These are phyloP conservation scores for Drosophila persimilis DNA, from an alignment of 1,140 invertebrate genomes.

Conservation along the genomic window DNA sequence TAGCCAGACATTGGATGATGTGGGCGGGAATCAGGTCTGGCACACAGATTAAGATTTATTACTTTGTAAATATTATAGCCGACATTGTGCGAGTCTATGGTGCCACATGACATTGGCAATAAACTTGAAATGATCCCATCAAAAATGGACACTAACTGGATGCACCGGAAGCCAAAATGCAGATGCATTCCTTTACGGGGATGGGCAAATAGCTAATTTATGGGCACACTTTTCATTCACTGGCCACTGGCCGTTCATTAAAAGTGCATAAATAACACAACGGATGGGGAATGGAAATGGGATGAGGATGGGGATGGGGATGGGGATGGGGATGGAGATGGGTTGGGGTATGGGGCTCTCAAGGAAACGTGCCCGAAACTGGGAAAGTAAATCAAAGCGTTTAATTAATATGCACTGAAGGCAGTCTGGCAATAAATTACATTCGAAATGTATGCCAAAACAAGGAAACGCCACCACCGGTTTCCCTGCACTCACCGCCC, in stretches of 20 bases:
- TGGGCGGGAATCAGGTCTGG: neutral
- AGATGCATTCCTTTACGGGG: neutral
- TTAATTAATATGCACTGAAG: slow-evolving; percentile 49
- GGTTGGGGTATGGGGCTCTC: no score
- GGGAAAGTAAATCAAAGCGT: slow-evolving; percentile 44
- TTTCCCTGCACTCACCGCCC: neutral
- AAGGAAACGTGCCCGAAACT: neutral
- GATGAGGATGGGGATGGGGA: neutral
- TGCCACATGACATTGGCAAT: slow-evolving; percentile 41
- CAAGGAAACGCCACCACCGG: slow-evolving; percentile 13
- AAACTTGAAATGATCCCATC: slow-evolving; percentile 25
- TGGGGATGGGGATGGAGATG: neutral
- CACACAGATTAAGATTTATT: slow-evolving; percentile 17
- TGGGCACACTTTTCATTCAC: no score
- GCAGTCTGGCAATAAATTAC: slow-evolving; percentile 29
- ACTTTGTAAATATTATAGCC: slow-evolving; percentile 13
- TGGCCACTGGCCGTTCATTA: slow-evolving; percentile 38
- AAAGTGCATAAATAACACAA: slow-evolving; percentile 57
- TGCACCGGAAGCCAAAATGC: slow-evolving; percentile 1
- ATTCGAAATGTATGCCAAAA: slow-evolving; percentile 46
- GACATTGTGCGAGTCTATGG: slow-evolving; percentile 23
- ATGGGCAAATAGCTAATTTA: slow-evolving; percentile 10
- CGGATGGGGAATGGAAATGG: neutral
- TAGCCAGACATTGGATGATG: no score
- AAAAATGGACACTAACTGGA: neutral